A percentile compares a stretch with the other conserved stretches of the same genome.
Evolutionary conservation across 2,888 invertebrate genomes (phyloP).

Genomic region (Tipula unca): DNA sequence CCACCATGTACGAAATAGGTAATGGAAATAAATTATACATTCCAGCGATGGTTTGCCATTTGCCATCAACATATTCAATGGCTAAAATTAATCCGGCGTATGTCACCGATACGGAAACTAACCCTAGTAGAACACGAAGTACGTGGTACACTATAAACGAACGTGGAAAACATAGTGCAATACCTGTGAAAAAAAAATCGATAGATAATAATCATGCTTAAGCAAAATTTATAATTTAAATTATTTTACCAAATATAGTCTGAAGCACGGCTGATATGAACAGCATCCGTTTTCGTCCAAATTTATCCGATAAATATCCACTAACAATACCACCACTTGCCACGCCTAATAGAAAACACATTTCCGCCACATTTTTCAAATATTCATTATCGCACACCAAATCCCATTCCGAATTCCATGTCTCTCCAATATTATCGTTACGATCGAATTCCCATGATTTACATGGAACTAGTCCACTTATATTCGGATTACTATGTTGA

Average conservation of each 20-base stretch:
- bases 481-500: constrained; percentile 21
- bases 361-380: constrained; percentile 63
- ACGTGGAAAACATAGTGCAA: constrained; percentile 59
- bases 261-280: constrained; percentile 62
- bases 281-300: constrained; percentile 67
- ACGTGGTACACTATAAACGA: constrained; percentile 62
- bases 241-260: constrained; percentile 49
- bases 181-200: constrained; percentile 33
- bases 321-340: constrained; percentile 71
- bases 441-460: constrained; percentile 54
- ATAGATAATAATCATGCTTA: neutral
- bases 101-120: constrained; percentile 72
- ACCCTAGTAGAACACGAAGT: constrained; percentile 61
- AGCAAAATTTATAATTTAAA: neutral
- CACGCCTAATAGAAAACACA: constrained; percentile 67
- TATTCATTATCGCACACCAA: constrained; percentile 64
- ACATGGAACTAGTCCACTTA: constrained; percentile 36
- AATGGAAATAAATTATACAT: constrained; percentile 74
- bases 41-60: constrained; percentile 71
- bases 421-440: constrained; percentile 47
- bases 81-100: constrained; percentile 72
- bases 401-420: constrained; percentile 64
- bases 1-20: constrained; percentile 64
- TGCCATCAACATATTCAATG: constrained; percentile 69
- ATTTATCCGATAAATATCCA: constrained; percentile 70